Evolutionary conservation across 2,113 vertebrate genomes (phyloP).

Genomic region (Syngnathus scovelli): DNA sequence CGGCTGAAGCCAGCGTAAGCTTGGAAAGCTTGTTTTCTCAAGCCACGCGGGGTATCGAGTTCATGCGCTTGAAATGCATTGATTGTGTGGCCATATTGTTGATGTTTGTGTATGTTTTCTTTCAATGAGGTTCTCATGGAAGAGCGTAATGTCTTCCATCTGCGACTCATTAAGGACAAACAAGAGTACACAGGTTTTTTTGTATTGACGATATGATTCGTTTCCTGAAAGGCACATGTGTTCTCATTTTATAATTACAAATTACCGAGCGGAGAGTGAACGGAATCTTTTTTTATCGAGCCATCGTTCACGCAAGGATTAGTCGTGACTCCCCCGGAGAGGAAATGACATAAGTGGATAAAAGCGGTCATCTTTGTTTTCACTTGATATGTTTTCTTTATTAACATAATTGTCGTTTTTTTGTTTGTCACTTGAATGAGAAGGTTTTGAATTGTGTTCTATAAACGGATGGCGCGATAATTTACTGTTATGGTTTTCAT

Average conservation of each 20-base stretch:
- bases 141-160: slow-evolving; percentile 33
- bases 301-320: neutral
- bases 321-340: slow-evolving; percentile 5
- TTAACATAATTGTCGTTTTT: neutral
- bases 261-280: slow-evolving; percentile 18
- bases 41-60: slow-evolving; percentile 44
- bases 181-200: slow-evolving; percentile 14
- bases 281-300: slow-evolving; percentile 13
- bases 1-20: slow-evolving; percentile 40
- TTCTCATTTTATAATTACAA: slow-evolving; percentile 31
- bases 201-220: slow-evolving; percentile 23
- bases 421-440: neutral
- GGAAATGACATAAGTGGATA: slow-evolving; percentile 28
- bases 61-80: slow-evolving; percentile 36
- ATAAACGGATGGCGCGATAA: neutral
- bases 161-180: slow-evolving; percentile 28
- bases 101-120: slow-evolving; percentile 30
- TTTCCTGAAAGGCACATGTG: slow-evolving; percentile 28
- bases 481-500: neutral
- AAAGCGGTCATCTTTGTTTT: slow-evolving; percentile 23
- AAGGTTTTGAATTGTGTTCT: neutral
- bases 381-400: slow-evolving; percentile 8
- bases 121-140: neutral
- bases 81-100: slow-evolving; percentile 35
- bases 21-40: slow-evolving; percentile 45